Base-by-base conservation (phyloP, 2,888 invertebrate genomes). In the Gandaritis pyraliata region DNA sequence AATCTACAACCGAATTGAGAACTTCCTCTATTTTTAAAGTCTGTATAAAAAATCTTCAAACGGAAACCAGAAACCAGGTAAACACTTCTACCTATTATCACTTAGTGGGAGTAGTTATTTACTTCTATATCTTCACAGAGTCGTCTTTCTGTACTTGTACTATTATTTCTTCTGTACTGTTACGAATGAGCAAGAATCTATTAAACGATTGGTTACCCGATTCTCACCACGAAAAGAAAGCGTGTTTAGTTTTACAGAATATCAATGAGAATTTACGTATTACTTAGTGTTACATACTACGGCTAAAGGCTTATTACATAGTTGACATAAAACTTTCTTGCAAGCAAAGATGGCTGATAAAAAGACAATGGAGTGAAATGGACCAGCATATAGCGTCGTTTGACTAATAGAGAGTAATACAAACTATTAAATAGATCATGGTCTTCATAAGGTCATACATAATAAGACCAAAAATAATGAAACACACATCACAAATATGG, bases 351-450 rank as follows among this genome's bases (percentile, higher is more conserved):
- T 55, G 55, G 15, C 33, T 16, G 58, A 58, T 61, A 58, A 61
- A 41, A 61, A 59, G 33, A 65, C 62, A 62, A 62, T 62, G 50
- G 57, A 62, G 53, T 59, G 56, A 48, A 63, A 63, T 63, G 46
- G 58, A 45, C 57, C 53, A 43, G 45, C 29, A 36, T 53, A 30
- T 29, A 15, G 41, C 43, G n/a, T 10, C 33, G 38, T 38, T 33
- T 43, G 8, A 43, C 2, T 6, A 43, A 38, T 38, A 43, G 4
- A 45, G 16, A 43, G 15, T 3, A 45, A 45, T 16, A 16, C 0
- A 45, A 13, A 38, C 12, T 12, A 38, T n/a, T n/a, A n/a, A n/a
- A n/a, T 38, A n/a, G 12, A 43, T 18, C 18, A 11, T 18, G 12
- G 23, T 45, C 18, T 15, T 7, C 7, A 41, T 41, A 3, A n/a